Conservation (phyloP, 2,113 vertebrate genomes). For the Prochilodus magdalenae region DNA sequence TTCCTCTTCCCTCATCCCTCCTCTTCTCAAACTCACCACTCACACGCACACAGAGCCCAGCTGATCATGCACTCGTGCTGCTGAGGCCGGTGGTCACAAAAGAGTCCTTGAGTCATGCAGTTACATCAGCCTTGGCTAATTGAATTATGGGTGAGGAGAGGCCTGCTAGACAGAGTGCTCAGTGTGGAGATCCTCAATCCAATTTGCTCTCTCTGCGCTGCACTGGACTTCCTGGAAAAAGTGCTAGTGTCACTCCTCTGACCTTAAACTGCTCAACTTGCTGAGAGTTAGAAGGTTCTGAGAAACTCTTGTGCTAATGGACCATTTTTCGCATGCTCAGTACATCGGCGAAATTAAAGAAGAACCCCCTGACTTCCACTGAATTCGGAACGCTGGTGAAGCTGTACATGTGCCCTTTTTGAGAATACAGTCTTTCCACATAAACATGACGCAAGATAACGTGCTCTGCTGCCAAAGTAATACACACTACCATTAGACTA, state of each 20-base stretch:
- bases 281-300: slow-evolving; percentile 15
- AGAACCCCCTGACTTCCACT: slow-evolving; percentile 1
- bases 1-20: slow-evolving; percentile 44
- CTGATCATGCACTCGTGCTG: slow-evolving; percentile 64
- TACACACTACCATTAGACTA: not conserved
- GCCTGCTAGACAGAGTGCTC: slow-evolving; percentile 55
- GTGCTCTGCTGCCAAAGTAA: not conserved
- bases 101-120: slow-evolving; percentile 57
- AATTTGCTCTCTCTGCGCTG: slow-evolving; percentile 44
- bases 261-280: slow-evolving; percentile 30
- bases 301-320: slow-evolving; percentile 22
- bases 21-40: slow-evolving; percentile 48
- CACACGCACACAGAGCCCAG: slow-evolving; percentile 49
- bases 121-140: slow-evolving; percentile 69
- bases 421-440: slow-evolving; percentile 25
- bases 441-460: not conserved
- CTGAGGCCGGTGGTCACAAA: slow-evolving; percentile 55
- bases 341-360: not conserved
- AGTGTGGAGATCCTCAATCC: slow-evolving; percentile 63
- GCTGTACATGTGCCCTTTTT: not conserved
- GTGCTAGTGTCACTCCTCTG: slow-evolving; percentile 21
- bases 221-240: slow-evolving; percentile 38
- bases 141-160: slow-evolving; percentile 63
- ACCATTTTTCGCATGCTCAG: slow-evolving; percentile 11
- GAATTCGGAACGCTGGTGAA: not conserved